Evolutionary conservation across 30 jellyfish, hydroid and myxozoan species (phyloP).

Genomic region (Clytia hemisphaerica): DNA sequence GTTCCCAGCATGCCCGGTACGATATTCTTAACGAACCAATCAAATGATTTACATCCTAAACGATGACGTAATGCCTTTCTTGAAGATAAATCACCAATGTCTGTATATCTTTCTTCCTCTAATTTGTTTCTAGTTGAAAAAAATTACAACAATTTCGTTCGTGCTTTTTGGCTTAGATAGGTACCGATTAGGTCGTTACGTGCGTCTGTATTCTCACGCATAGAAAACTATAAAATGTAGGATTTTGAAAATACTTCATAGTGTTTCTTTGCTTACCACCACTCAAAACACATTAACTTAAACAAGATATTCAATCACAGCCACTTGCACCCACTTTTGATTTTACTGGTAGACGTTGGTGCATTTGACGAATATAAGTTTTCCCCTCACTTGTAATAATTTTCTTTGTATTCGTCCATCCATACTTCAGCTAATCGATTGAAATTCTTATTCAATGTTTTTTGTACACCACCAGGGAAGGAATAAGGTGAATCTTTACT

Average conservation of each 20-base stretch:
- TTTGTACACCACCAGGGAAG: conserved; percentile 31
- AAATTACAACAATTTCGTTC: neutral
- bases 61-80: conserved; percentile 16
- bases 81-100: conserved; percentile 19
- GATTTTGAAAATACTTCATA: too few relatives aligned
- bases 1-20: conserved; percentile 25
- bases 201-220: too few relatives aligned
- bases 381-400: conserved; percentile 14
- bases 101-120: conserved; percentile 55
- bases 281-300: too few relatives aligned
- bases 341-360: too few relatives aligned
- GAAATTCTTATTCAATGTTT: conserved; percentile 20
- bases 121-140: too few relatives aligned
- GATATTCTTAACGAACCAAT: conserved; percentile 29
- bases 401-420: conserved; percentile 33
- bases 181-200: too few relatives aligned
- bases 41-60: conserved; percentile 16
- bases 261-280: too few relatives aligned
- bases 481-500: conserved; percentile 20
- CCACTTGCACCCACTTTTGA: too few relatives aligned
- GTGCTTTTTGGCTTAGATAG: too few relatives aligned
- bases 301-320: too few relatives aligned
- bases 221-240: too few relatives aligned
- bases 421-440: conserved; percentile 35
- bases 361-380: too few relatives aligned